Base-by-base conservation (phyloP, 2,888 invertebrate species). In the Orthonychiurus folsomi region DNA sequence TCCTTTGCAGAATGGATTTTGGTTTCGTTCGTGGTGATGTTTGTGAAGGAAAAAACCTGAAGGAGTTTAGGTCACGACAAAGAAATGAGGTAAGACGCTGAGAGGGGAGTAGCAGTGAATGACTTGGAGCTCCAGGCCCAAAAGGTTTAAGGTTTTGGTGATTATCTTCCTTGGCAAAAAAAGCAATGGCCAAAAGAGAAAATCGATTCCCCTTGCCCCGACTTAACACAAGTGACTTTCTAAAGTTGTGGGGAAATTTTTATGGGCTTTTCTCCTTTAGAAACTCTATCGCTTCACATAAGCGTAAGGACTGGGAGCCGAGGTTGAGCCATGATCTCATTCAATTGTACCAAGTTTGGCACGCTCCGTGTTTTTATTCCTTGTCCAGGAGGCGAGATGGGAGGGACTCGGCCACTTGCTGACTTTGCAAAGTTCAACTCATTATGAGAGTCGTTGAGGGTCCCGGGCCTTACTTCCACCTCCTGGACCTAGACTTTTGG, bases 281-380 rank as follows among this genome's bases (percentile, higher is more conserved):
- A 37, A 37, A 37, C 37, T 15, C 37, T 37, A 37, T 9, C 15
- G 37, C 37, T 37, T 37, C 15, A 9, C 37, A 5, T 37, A 9
- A 15, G 37, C 37, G n/a, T n/a, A 9, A 37, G 9, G 15, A 37
- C 37, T 37, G 37, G 9, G 9, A 37, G n/a, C 37, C 15, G 37
- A 37, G 37, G 37, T 37, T 37, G 37, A 37, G 37, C 37, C 37
- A 37, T 37, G 37, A 37, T 37, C 37, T 37, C 37, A 37, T 37
- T 37, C 37, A 37, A 37, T 37, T 37, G 37, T 37, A 37, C 37
- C 37, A 37, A 5, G 9, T 37, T 37, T 37, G 37, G 37, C 37
- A 37, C 37, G 37, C 37, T 37, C 37, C 37, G 37, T 37, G 37
- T 37, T 37, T 37, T 37, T 37, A 37, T 15, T 37, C 37, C 37